These are phyloP conservation scores for Crocuta crocuta DNA, from an alignment of 2,113 vertebrate genomes.

Conservation along the genomic window DNA sequence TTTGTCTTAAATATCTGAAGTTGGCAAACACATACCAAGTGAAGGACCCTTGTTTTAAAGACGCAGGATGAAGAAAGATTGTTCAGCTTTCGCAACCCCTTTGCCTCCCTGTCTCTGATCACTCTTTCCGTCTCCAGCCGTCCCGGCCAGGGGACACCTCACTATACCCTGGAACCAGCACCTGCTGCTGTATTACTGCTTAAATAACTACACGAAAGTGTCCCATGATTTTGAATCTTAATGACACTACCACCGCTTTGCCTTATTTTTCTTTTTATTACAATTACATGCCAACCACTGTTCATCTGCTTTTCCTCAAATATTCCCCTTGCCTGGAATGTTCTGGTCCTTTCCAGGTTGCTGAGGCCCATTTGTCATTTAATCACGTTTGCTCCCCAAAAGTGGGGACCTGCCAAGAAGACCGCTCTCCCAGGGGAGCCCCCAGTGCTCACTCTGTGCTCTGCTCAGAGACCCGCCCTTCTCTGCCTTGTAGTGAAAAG, in stretches of 20 bases:
- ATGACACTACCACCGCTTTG: too few species aligned
- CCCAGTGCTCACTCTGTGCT: rapidly evolving
- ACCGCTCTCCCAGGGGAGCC: rapidly evolving
- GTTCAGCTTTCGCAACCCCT: not conserved
- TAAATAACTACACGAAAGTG: too few species aligned
- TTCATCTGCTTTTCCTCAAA: not conserved
- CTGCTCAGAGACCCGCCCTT: rapidly evolving
- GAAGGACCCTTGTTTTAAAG: not conserved
- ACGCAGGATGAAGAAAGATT: too few species aligned
- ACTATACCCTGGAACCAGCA: too few species aligned
- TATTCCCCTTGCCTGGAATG: not conserved
- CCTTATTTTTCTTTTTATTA: not conserved
- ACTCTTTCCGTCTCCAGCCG: too few species aligned
- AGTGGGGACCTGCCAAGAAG: too few species aligned
- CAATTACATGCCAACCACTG: rapidly evolving
- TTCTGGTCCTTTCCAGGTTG: not conserved
- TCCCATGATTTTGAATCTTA: rapidly evolving
- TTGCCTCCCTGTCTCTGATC: too few species aligned
- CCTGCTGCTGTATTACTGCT: rapidly evolving
- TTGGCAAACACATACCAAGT: not conserved
- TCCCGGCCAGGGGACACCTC: rapidly evolving
- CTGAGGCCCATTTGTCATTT: not conserved
- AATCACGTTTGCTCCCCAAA: not conserved
- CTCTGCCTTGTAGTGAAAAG: too few species aligned
- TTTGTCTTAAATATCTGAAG: not conserved